Evolutionary conservation across 2,797 vertebrate genomes (phyloP).

Genomic region (Sebastes hubbsi): DNA sequence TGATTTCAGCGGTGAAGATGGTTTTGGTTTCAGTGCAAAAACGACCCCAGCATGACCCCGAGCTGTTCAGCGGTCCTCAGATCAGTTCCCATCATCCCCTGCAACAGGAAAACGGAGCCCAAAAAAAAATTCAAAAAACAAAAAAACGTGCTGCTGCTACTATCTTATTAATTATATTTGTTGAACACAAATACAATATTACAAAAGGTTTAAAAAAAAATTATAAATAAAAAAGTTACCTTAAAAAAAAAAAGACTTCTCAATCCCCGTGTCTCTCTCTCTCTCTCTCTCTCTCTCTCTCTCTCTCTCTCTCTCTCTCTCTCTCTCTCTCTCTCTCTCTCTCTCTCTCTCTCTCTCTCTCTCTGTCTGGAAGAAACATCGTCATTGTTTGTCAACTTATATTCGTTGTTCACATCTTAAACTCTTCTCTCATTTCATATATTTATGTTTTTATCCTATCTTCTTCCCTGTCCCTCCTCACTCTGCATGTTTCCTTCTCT

Average conservation of each 20-base stretch:
- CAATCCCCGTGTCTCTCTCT: slow-evolving; percentile 14
- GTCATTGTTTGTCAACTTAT: slow-evolving; percentile 52
- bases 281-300: slow-evolving; percentile 34
- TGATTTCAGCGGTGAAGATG: slow-evolving; percentile 4
- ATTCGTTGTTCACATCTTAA: slow-evolving; percentile 45
- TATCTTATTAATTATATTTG: slow-evolving; percentile 67
- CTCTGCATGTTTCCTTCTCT: slow-evolving; percentile 40
- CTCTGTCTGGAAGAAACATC: background rate
- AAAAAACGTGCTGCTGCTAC: slow-evolving; percentile 56
- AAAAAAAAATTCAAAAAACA: slow-evolving; percentile 53
- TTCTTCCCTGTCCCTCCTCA: background rate
- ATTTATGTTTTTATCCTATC: slow-evolving; percentile 38
- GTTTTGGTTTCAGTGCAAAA: slow-evolving; percentile 26
- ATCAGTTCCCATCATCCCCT: slow-evolving; percentile 68
- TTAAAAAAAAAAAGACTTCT: slow-evolving; percentile 68
- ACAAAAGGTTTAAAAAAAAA: slow-evolving; percentile 70
- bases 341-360: slow-evolving; percentile 47
- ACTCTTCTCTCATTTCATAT: slow-evolving; percentile 13
- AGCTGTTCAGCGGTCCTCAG: slow-evolving; percentile 48
- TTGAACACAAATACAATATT: slow-evolving; percentile 79
- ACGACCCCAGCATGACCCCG: background rate
- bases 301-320: slow-evolving; percentile 51
- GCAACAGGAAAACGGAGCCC: slow-evolving; percentile 73
- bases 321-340: slow-evolving; percentile 31
- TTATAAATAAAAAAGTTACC: slow-evolving; percentile 73